These are phyloP conservation scores for Cephus sareptanus DNA, from an alignment of 2,888 invertebrate species.

Conservation along the genomic window DNA sequence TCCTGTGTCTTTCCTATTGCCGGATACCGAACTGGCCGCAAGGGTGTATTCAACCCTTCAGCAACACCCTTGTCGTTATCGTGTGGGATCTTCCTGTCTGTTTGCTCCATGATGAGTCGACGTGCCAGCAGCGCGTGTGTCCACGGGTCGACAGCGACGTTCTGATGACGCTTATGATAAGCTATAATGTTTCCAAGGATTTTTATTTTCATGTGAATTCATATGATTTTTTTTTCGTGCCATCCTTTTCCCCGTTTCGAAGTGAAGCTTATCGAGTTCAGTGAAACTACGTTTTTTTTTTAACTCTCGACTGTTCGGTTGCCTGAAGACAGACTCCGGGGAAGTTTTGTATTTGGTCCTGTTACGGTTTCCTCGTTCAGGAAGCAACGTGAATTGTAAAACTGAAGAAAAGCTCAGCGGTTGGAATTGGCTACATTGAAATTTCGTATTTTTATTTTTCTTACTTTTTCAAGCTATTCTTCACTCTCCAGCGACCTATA, in stretches of 20 bases:
- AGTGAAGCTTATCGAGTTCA: not conserved
- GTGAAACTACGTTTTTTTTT: not conserved
- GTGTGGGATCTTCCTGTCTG: not conserved
- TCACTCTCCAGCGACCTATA: no score
- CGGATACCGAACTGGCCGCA: not conserved
- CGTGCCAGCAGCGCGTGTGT: not conserved
- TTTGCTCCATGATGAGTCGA: not conserved
- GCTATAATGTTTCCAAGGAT: not conserved
- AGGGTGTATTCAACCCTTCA: not conserved
- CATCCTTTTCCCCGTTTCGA: not conserved
- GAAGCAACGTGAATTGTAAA: no score
- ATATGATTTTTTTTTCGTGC: not conserved
- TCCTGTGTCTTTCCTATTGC: not conserved
- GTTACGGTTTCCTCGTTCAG: no score
- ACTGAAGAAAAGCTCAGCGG: no score
- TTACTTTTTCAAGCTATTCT: no score
- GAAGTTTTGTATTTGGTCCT: no score
- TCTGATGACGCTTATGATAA: not conserved
- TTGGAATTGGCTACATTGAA: no score
- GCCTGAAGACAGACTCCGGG: no score
- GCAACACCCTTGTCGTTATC: not conserved
- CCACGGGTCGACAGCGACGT: not conserved
- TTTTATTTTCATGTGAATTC: not conserved
- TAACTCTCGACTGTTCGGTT: not conserved
- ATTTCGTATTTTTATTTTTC: no score